Base-by-base conservation (phyloP, 2,797 vertebrate species). In the Enteromius trimaculatus region DNA sequence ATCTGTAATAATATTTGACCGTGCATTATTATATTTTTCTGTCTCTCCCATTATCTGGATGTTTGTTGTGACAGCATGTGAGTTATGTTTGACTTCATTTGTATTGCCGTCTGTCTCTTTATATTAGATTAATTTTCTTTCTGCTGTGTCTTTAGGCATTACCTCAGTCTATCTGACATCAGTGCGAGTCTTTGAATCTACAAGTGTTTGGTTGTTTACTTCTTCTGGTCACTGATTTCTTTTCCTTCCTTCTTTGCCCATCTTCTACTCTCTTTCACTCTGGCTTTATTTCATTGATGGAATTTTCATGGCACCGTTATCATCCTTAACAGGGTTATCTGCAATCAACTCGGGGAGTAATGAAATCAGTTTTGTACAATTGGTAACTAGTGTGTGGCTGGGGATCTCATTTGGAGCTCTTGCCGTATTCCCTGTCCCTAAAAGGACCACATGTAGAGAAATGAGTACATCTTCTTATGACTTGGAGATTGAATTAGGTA, bases 41-140 rank as follows among this genome's bases (percentile, higher is more conserved):
- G 69, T 68, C 58, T 60, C 62, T 39, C 53, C n/a, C 74, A 34
- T 78, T 83, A 68, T 85, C 84, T 68, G 82, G 60, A 65, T 44
- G 37, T 86, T 76, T 79, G 65, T 86, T 86, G 77, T 77, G 75
- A 83, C 82, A 69, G 82, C 9, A 64, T 42, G 66, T 80, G 85
- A 86, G 75, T 85, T 84, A 88, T 86, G 62, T 86, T 92, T 90
- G 85, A 72, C 84, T 29, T 88, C n/a, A 89, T 92, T 90, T 91
- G 89, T 72, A 47, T 82, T 79, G 71, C 68, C 47, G 6, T 79
- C 86, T 83, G 86, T 86, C 88, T 86, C 79, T 91, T 23, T 0
- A 6, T 88, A 88, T 90, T 91, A 88, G 39, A 1, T 31, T 90
- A 86, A 86, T 79, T 42, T 65, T 88, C 21, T 39, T 34, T 74